These are phyloP conservation scores for Erethizon dorsatum DNA, from an alignment of 2,797 vertebrate genomes.

Conservation along the genomic window DNA sequence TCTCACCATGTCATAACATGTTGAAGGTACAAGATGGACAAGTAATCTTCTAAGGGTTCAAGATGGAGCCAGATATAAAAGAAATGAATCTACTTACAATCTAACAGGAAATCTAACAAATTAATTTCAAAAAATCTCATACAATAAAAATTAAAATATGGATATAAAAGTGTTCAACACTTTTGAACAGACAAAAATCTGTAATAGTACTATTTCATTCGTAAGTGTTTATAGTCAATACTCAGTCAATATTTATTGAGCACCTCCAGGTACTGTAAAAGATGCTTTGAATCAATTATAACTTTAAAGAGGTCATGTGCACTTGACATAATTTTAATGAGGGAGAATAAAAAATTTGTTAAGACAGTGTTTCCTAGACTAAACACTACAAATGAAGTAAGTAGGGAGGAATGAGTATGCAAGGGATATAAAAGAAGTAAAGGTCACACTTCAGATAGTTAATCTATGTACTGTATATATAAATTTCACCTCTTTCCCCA, in stretches of 20 bases:
- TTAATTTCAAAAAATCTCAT: background rate
- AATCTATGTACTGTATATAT: too few relatives aligned
- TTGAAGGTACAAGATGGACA: background rate
- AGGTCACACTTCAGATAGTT: too few relatives aligned
- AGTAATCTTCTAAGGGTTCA: background rate
- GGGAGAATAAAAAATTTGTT: background rate
- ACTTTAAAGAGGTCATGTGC: background rate
- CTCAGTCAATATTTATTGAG: background rate
- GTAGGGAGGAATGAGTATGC: too few relatives aligned
- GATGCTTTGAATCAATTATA: background rate
- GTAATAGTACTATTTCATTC: background rate
- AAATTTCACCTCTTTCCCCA: background rate
- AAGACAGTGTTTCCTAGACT: too few relatives aligned
- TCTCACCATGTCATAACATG: background rate
- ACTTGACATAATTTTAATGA: background rate
- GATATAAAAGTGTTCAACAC: background rate
- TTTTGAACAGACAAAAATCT: background rate
- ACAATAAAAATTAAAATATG: background rate
- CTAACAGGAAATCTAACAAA: background rate
- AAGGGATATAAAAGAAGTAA: too few relatives aligned
- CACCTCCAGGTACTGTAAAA: background rate
- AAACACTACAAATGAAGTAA: too few relatives aligned
- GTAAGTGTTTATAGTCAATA: background rate
- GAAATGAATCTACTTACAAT: background rate
- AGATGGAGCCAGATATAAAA: background rate